These are phyloP conservation scores for Cepaea nemoralis DNA, from an alignment of 1,140 invertebrate species.

Conservation along the genomic window DNA sequence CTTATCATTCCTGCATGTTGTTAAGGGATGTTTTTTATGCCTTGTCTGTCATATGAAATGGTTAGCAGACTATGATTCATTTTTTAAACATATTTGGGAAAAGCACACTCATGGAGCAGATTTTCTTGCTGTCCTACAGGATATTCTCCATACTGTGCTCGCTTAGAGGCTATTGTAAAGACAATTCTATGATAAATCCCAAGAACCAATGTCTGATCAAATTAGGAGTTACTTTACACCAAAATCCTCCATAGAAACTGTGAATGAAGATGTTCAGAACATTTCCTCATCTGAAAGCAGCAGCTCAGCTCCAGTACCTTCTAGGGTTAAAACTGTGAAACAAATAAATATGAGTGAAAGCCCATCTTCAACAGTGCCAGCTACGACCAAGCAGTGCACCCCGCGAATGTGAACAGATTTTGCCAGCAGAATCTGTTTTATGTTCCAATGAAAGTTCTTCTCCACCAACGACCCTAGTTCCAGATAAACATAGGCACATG, in stretches of 20 bases:
- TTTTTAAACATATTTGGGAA: slow-evolving; percentile 20
- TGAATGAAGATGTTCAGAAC: not conserved
- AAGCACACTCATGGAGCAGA: not conserved
- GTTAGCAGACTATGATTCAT: not conserved
- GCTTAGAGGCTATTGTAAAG: not conserved
- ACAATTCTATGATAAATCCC: not conserved
- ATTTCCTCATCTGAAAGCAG: not conserved
- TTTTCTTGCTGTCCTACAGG: slow-evolving; percentile 18
- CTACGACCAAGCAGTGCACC: not conserved
- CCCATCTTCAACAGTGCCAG: not conserved
- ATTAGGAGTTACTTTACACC: not conserved
- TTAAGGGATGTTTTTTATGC: slow-evolving; percentile 9
- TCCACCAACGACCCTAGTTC: too few relatives aligned
- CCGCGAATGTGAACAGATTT: too few relatives aligned
- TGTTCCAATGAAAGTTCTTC: too few relatives aligned
- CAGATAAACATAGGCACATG: too few relatives aligned
- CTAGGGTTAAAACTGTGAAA: not conserved
- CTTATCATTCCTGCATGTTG: not conserved
- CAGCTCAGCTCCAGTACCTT: not conserved
- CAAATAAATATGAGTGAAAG: not conserved
- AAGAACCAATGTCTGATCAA: not conserved
- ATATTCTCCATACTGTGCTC: not conserved
- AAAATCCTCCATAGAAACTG: not conserved
- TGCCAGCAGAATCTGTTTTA: too few relatives aligned
- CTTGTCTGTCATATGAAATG: slow-evolving; percentile 2